These are phyloP conservation scores for Auanema freiburgensis DNA, from an alignment of 2,888 invertebrate genomes.

Conservation along the genomic window DNA sequence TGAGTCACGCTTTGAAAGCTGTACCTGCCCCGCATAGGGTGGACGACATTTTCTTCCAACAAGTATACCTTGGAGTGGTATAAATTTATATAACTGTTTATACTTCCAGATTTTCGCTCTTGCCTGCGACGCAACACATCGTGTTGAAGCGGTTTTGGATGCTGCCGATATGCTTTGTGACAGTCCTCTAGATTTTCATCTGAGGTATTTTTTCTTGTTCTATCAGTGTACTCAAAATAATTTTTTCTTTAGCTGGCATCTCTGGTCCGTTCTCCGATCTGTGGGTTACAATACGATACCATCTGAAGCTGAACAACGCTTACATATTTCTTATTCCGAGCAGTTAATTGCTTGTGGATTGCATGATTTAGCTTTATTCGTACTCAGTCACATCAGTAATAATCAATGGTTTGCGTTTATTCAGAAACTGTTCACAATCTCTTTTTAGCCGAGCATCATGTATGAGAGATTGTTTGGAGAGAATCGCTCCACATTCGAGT, in stretches of 20 bases:
- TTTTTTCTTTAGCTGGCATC: conserved; percentile 35
- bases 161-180: conserved; percentile 7
- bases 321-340: conserved; percentile 36
- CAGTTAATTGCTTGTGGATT: conserved; percentile 32
- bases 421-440: background rate
- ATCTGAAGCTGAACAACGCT: conserved; percentile 31
- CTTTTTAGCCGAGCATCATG: conserved; percentile 9
- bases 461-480: conserved; percentile 22
- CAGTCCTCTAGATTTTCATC: conserved; percentile 11
- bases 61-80: conserved; percentile 2
- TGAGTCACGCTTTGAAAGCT: conserved; percentile 22
- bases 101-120: conserved; percentile 27
- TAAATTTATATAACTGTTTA: background rate
- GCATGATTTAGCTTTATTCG: conserved; percentile 34
- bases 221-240: too few species aligned
- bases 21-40: conserved; percentile 30
- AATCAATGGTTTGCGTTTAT: conserved; percentile 35
- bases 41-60: conserved; percentile 16
- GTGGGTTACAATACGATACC: conserved; percentile 41
- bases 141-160: conserved; percentile 36
- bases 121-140: conserved; percentile 29
- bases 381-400: conserved; percentile 41
- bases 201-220: conserved; percentile 10
- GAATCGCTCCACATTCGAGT: conserved; percentile 23
- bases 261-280: conserved; percentile 39